Evolutionary conservation across 1,140 invertebrate species (phyloP).

Genomic region (Pseudomyrmex sp.): DNA sequence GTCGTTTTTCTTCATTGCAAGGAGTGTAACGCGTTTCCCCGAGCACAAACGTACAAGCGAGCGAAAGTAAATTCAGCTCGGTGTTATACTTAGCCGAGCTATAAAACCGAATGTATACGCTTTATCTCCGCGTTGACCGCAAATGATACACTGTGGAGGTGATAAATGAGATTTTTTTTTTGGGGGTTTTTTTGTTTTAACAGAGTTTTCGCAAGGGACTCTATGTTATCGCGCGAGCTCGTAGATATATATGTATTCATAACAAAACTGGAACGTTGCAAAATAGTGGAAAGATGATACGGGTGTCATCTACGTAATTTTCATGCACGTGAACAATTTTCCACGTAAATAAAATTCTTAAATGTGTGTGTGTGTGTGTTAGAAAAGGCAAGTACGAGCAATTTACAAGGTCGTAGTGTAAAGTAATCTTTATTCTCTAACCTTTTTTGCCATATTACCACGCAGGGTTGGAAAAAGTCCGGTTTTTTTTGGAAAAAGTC

Average conservation of each 20-base stretch:
- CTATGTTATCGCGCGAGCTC: neutral
- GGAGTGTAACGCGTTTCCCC: constrained; percentile 28
- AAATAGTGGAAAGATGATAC: neutral
- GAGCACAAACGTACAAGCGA: constrained; percentile 5
- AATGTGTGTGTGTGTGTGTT: neutral
- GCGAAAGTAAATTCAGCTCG: constrained; percentile 1
- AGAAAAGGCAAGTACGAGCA: too few relatives aligned
- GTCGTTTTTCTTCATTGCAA: neutral
- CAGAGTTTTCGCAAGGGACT: neutral
- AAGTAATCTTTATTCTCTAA: too few relatives aligned
- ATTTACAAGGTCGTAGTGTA: too few relatives aligned
- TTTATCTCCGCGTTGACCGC: neutral
- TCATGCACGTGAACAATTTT: neutral
- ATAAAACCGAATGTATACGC: neutral
- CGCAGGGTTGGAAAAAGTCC: too few relatives aligned
- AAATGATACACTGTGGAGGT: too few relatives aligned
- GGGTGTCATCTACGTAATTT: neutral
- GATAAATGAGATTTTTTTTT: neutral
- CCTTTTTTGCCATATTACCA: too few relatives aligned
- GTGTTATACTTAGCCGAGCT: neutral
- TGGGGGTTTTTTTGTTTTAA: neutral
- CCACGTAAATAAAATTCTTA: neutral
- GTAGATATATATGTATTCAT: neutral
- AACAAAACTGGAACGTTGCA: neutral
- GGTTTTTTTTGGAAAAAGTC: too few relatives aligned